Conservation (phyloP, 2,113 vertebrate genomes). For the Centropristis striata region DNA sequence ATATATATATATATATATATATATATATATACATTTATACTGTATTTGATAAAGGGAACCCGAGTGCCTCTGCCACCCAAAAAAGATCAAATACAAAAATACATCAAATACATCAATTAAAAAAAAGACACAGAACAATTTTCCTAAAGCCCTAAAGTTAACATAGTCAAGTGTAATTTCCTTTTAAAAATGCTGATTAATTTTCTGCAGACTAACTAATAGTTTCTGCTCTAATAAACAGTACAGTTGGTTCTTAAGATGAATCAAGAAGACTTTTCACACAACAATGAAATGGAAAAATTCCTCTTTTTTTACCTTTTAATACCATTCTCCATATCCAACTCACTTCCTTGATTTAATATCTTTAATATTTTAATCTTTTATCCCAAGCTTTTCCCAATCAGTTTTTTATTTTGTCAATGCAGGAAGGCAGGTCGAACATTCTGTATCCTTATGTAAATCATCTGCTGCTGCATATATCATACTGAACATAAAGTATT, state of each 20-base stretch:
- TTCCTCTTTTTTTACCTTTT: not conserved
- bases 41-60: too few species aligned
- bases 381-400: not conserved
- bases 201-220: too few species aligned
- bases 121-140: too few species aligned
- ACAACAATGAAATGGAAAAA: not conserved
- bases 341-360: not conserved
- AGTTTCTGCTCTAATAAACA: not conserved
- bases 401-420: not conserved
- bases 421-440: not conserved
- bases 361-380: not conserved
- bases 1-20: too few species aligned
- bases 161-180: too few species aligned
- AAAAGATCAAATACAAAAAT: too few species aligned
- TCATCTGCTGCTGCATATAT: constrained; percentile 2
- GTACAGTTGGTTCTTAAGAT: not conserved
- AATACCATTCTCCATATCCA: not conserved
- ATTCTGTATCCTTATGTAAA: constrained; percentile 14
- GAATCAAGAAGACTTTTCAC: not conserved
- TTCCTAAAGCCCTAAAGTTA: too few species aligned
- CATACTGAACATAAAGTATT: not conserved
- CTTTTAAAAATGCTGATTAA: not conserved
- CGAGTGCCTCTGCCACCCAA: too few species aligned
- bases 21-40: too few species aligned
- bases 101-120: too few species aligned